Evolutionary conservation across 2,888 invertebrate species (phyloP), one percentile per base, ranked within the genome.

Genomic region (Dryocosmus kuriphilus): DNA sequence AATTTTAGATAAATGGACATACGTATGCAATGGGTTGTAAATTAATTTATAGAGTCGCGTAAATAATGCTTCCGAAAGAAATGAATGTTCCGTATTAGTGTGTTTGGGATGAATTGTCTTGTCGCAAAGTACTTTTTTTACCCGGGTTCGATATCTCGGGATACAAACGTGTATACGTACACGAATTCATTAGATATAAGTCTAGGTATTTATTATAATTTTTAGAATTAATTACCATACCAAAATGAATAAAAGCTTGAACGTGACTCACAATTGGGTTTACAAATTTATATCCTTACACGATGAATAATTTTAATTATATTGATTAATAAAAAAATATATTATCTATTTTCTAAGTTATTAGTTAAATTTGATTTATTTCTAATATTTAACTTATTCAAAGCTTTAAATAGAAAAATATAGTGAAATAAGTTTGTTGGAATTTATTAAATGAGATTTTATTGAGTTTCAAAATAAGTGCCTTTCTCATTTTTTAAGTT

Each of bases 1-100:
- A 55, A 51, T 71, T 30, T 6, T 71, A 71, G 71, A 51, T 71
- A 71, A 71, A 71, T 71, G 24, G 51, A 71, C 51, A 55, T 32
- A 71, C 30, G 51, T 71, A 51, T 51, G 71, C 51, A 71, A 55
- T 55, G 30, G 30, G 32, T n/a, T 55, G 71, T 71, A 71, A 71
- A 71, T 71, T 71, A 71, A 71, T 71, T 71, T 71, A 51, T 51
- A 65, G 46, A 71, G 71, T 71, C 71, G 71, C 71, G 71, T 71
- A 71, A 71, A 71, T 67, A 71, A 30, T 51, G 71, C 71, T 71
- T 71, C 51, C 71, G 71, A 71, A 51, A 55, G 71, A 71, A 71
- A 55, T 71, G 51, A 71, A 71, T 71, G 71, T 71, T 51, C 46
- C 71, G 46, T 51, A 55, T 55, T 55, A 32, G 71, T 71, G 46